Percentiles rank a stretch among this genome's conserved stretches.
Evolutionary conservation across 2,113 vertebrate genomes (phyloP).

Genomic region (Muscicapa adusta): DNA sequence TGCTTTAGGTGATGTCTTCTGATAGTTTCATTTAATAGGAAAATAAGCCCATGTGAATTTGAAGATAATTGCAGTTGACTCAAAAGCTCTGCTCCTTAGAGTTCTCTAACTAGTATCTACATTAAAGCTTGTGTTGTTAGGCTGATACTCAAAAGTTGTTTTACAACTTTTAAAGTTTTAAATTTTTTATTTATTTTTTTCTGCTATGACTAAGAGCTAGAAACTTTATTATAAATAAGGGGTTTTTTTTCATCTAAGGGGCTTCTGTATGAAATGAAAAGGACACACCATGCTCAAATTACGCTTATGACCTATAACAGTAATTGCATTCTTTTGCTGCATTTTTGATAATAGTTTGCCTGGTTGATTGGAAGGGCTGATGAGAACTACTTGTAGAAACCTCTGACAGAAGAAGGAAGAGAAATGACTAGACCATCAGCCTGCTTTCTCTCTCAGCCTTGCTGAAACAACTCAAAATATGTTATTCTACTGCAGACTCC

Average conservation of each 20-base stretch:
- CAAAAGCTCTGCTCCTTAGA: neutral
- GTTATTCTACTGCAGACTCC: neutral
- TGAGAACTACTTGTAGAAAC: neutral
- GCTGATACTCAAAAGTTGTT: neutral
- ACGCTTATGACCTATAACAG: neutral
- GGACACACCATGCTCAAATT: neutral
- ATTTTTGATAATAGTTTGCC: neutral
- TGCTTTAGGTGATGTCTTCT: neutral
- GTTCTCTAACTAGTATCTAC: neutral
- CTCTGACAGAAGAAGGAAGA: neutral
- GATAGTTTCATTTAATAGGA: neutral
- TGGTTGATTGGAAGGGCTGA: neutral
- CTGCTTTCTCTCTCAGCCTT: neutral
- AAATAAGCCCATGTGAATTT: neutral
- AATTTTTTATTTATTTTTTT: neutral
- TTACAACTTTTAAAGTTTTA: neutral
- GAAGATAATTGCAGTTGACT: neutral
- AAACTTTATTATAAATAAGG: neutral
- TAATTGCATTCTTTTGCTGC: neutral
- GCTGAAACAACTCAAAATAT: neutral
- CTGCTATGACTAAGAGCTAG: neutral
- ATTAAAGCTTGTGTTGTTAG: neutral
- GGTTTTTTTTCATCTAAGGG: rapidly evolving
- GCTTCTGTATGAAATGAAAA: neutral
- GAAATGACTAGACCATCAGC: neutral